Evolutionary conservation across 2,797 vertebrate genomes (phyloP).

Genomic region (Brachyrhaphis roseni): DNA sequence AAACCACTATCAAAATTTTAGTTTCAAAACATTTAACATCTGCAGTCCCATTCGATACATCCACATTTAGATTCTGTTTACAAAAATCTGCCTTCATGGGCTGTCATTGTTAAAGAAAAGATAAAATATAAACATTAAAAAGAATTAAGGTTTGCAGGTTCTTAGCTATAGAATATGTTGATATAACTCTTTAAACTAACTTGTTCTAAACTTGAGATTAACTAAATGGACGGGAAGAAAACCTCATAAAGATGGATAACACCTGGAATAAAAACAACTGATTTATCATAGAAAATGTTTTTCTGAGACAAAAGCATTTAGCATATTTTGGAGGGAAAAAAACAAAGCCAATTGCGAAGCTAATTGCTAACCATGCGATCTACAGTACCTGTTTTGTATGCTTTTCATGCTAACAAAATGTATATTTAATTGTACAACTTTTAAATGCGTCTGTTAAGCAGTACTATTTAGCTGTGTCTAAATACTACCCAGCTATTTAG

Average conservation of each 20-base stretch:
- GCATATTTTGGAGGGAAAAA: neutral
- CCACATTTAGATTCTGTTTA: no score
- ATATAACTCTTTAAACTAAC: neutral
- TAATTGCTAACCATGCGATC: neutral
- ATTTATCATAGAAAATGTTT: neutral
- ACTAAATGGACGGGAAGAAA: neutral
- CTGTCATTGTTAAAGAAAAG: neutral
- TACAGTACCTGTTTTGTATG: neutral
- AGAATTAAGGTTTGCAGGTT: neutral
- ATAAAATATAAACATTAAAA: neutral
- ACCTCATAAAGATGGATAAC: neutral
- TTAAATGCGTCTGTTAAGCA: neutral
- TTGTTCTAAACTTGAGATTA: neutral
- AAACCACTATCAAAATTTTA: no score
- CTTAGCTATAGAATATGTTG: neutral
- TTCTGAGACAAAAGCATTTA: neutral
- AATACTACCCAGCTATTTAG: no score
- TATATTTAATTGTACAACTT: neutral
- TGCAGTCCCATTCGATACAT: no score
- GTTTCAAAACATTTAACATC: no score
- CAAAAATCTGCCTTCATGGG: no score
- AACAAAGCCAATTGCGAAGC: neutral
- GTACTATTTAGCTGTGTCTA: no score
- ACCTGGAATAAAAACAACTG: neutral
- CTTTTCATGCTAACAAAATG: neutral